Evolutionary conservation across 2,888 invertebrate species (phyloP), one percentile per base, ranked within the genome.

Genomic region (Margaritifera margaritifera): DNA sequence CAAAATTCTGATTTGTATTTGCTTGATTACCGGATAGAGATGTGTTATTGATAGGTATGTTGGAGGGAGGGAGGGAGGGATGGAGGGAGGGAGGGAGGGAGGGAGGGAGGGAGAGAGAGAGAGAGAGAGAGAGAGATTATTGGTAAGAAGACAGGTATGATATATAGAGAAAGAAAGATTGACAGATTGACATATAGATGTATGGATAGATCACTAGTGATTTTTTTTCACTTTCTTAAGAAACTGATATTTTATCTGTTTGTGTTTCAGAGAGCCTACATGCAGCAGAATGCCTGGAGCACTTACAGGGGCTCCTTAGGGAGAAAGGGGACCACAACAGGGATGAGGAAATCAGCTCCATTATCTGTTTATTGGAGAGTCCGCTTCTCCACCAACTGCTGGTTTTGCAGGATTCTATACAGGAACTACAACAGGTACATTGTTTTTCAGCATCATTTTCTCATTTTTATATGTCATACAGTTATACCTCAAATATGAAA

Each of bases 381-480:
- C 97, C 97, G 4, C 95, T 97, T 66, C 94, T 98, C 84, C 93
- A 95, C 76, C 95, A 95, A 85, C 95, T 97, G 83, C 95, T 96
- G 24, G 95, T 95, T 67, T 93, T 98, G 72, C 94, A 97, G 92
- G 97, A 97, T 88, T 97, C 97, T 0, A 91, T 98, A 59, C 93
- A 93, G 60, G 95, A 97, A 91, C 91, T 98, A 67, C 95, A 96
- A 59, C 80, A 96, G 96, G 90, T 92, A 56, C 69, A 62, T 11
- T 19, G 51, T 6, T 11, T 42, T 42, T 31, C 8, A 31, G 6
- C 31, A 31, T 31, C 8, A 31, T 31, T 31, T 31, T 50, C 19
- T 20, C 97, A 58, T n/a, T n/a, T n/a, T 18, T 22, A 18, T 20
- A 18, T 66, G 25, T 22, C 67, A 19, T 42, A 51, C 22, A 56